Percentiles rank a stretch among this genome's conserved stretches.
Evolutionary conservation across 2,797 vertebrate genomes (phyloP).

Genomic region (Sebastes flavidus): DNA sequence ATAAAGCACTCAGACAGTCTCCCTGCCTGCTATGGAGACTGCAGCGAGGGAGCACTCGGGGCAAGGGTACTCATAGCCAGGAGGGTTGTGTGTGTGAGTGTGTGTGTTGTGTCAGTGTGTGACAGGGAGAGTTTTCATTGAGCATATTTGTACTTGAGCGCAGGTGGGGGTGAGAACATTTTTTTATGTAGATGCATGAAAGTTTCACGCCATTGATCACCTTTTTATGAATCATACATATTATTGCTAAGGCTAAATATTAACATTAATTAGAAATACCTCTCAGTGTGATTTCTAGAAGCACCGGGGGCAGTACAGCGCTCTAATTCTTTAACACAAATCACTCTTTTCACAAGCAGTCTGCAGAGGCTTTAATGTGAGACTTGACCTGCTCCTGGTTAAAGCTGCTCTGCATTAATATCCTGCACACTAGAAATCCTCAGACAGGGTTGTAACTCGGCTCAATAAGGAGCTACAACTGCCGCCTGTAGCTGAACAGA

Average conservation of each 20-base stretch:
- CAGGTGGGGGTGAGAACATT: conserved; percentile 34
- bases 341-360: conserved; percentile 2
- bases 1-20: conserved; percentile 77
- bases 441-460: conserved; percentile 15
- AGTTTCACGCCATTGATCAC: conserved; percentile 46
- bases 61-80: conserved; percentile 72
- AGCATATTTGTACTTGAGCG: conserved; percentile 19
- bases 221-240: conserved; percentile 42
- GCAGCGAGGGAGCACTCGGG: conserved; percentile 71
- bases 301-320: background rate
- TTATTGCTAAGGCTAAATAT: conserved; percentile 31
- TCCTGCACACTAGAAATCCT: conserved; percentile 18
- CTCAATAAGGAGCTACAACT: background rate
- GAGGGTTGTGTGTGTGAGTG: conserved; percentile 36
- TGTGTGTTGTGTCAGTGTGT: conserved; percentile 22
- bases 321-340: conserved; percentile 11
- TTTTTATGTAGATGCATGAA: conserved; percentile 31
- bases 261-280: conserved; percentile 37
- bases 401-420: conserved; percentile 32
- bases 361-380: conserved; percentile 38
- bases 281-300: background rate
- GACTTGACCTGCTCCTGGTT: conserved; percentile 41
- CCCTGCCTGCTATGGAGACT: conserved; percentile 65
- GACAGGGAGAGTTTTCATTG: conserved; percentile 31
- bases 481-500: background rate